Conservation (phyloP, 2,113 vertebrate species). For the Cromileptes altivelis region DNA sequence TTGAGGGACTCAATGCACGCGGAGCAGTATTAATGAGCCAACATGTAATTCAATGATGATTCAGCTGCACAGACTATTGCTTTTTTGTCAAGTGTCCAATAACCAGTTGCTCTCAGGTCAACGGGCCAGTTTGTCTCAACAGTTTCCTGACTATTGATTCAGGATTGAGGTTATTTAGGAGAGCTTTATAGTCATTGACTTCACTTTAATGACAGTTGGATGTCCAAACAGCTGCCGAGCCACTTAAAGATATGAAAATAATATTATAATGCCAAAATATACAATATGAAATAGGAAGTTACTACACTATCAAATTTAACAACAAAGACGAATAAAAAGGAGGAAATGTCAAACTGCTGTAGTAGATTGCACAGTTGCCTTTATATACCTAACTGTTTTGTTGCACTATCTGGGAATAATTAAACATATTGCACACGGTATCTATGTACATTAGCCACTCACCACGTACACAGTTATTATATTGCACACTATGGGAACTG, state of each 20-base stretch:
- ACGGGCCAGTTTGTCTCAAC: conserved; percentile 2
- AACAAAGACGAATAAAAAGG: background rate
- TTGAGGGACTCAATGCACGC: conserved; percentile 7
- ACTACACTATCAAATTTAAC: background rate
- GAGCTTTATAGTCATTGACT: background rate
- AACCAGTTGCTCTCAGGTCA: conserved; percentile 2
- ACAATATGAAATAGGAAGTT: background rate
- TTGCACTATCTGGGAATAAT: background rate
- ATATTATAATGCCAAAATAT: background rate
- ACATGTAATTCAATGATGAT: conserved; percentile 27
- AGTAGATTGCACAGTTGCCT: background rate
- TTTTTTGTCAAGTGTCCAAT: conserved; percentile 32
- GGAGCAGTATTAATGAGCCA: conserved; percentile 17
- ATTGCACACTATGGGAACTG: background rate
- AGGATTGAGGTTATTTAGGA: background rate
- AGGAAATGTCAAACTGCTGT: background rate
- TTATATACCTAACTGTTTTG: background rate
- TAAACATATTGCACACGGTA: background rate
- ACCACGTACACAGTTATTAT: background rate
- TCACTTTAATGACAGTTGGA: background rate
- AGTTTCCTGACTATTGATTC: conserved; percentile 10
- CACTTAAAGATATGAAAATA: background rate
- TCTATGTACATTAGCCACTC: background rate
- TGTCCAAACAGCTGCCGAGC: background rate
- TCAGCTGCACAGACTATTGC: conserved; percentile 18